phyloP scores from a whole-genome alignment of 2,113 vertebrate genomes.

The Boulengeromyrus knoepffleri region DNA sequence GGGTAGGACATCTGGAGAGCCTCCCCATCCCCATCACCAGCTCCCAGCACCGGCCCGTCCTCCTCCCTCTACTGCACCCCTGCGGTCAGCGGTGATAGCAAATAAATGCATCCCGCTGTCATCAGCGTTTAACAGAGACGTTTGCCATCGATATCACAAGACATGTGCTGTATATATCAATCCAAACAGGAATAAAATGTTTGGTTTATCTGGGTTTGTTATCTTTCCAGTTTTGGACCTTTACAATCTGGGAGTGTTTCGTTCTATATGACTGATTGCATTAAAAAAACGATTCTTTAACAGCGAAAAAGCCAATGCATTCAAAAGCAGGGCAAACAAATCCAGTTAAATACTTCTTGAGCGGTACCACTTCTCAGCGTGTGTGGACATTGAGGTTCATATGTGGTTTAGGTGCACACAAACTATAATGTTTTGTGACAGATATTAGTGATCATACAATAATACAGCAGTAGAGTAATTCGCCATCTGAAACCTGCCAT shows the following conservation, averaged over 20 bases:
- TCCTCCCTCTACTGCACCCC: neutral
- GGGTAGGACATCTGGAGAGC: neutral
- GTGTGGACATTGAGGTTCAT: neutral
- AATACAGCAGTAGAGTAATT: neutral
- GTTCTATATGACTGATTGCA: neutral
- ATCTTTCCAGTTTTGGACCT: neutral
- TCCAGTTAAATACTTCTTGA: neutral
- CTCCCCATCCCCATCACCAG: neutral
- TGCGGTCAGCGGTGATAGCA: neutral
- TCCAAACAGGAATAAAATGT: neutral
- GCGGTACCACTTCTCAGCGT: neutral
- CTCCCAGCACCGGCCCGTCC: neutral
- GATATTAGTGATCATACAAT: neutral
- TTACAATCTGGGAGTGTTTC: neutral
- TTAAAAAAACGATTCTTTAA: neutral
- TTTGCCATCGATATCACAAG: neutral
- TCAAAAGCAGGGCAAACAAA: neutral
- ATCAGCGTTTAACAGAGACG: neutral
- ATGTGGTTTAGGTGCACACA: neutral
- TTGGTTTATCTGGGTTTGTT: neutral
- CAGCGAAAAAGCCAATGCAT: neutral
- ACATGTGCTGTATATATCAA: neutral
- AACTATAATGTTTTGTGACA: neutral
- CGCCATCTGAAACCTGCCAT: neutral
- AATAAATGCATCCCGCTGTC: neutral